Evolutionary conservation across 2,888 invertebrate genomes (phyloP).

Genomic region (Pseudococcus longispinus): DNA sequence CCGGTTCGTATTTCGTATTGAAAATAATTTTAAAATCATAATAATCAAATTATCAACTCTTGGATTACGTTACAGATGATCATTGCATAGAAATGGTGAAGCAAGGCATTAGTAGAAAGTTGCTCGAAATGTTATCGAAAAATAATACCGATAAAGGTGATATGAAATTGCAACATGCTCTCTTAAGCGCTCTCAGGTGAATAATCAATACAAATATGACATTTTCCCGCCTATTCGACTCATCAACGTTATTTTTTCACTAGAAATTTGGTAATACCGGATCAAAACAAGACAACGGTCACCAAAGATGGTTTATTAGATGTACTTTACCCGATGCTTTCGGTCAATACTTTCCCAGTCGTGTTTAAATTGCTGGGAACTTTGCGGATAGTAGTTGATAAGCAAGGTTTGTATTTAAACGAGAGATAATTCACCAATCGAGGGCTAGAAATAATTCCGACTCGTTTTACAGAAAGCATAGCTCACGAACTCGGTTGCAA

Average conservation of each 20-base stretch:
- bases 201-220: background rate
- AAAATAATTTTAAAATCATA: background rate
- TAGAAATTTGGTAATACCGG: slow-evolving; percentile 77
- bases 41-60: background rate
- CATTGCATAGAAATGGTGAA: slow-evolving; percentile 85
- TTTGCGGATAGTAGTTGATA: slow-evolving; percentile 84
- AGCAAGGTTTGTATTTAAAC: slow-evolving; percentile 69
- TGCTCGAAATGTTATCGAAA: slow-evolving; percentile 65
- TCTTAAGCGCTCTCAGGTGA: slow-evolving; percentile 74
- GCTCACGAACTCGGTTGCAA: slow-evolving; percentile 73
- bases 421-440: background rate
- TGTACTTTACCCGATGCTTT: slow-evolving; percentile 73
- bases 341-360: slow-evolving; percentile 75
- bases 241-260: slow-evolving; percentile 36
- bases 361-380: slow-evolving; percentile 87
- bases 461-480: slow-evolving; percentile 68
- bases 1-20: slow-evolving; percentile 63
- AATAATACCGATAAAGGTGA: slow-evolving; percentile 70
- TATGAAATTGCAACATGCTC: slow-evolving; percentile 74
- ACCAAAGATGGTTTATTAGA: slow-evolving; percentile 76
- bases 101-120: slow-evolving; percentile 76
- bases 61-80: slow-evolving; percentile 66
- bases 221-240: background rate
- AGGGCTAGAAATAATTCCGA: background rate
- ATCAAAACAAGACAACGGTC: slow-evolving; percentile 76